These are phyloP conservation scores for Campoletis raptor DNA, from an alignment of 2,888 invertebrate species.

Conservation along the genomic window DNA sequence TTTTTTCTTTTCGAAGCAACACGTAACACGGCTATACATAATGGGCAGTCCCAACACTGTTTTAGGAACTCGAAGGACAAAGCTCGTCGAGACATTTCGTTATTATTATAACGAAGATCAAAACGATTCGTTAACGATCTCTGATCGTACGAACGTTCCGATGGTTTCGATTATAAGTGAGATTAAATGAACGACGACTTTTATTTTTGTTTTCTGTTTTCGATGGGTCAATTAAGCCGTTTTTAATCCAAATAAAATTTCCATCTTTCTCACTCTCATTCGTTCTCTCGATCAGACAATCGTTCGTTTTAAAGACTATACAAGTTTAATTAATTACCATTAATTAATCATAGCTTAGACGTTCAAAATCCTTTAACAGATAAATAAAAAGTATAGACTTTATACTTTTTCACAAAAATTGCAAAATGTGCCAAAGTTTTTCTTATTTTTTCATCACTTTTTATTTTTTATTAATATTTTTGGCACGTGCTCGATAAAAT, in stretches of 20 bases:
- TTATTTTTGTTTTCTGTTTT: not conserved
- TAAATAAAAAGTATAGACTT: slow-evolving; percentile 67
- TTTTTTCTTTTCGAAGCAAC: slow-evolving; percentile 81
- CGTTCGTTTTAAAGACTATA: slow-evolving; percentile 33
- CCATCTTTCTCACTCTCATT: slow-evolving; percentile 27
- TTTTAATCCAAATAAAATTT: slow-evolving; percentile 24
- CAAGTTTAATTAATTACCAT: slow-evolving; percentile 18
- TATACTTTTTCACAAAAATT: slow-evolving; percentile 60
- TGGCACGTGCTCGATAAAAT: slow-evolving; percentile 75
- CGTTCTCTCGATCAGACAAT: slow-evolving; percentile 32
- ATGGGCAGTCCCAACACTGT: slow-evolving; percentile 59
- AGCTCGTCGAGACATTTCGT: slow-evolving; percentile 32
- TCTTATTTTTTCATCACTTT: slow-evolving; percentile 22
- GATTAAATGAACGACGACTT: slow-evolving; percentile 4
- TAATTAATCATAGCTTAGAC: slow-evolving; percentile 41
- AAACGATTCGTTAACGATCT: slow-evolving; percentile 50
- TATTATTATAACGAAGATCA: slow-evolving; percentile 21
- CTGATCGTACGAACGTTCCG: slow-evolving; percentile 48
- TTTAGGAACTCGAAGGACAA: not conserved
- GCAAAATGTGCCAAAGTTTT: slow-evolving; percentile 67
- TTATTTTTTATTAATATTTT: slow-evolving; percentile 68
- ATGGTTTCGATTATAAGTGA: slow-evolving; percentile 26
- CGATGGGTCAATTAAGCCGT: not conserved
- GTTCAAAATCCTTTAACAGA: slow-evolving; percentile 58
- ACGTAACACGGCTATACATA: slow-evolving; percentile 81